Evolutionary conservation across 2,113 vertebrate genomes (phyloP).

Genomic region (Charina bottae): DNA sequence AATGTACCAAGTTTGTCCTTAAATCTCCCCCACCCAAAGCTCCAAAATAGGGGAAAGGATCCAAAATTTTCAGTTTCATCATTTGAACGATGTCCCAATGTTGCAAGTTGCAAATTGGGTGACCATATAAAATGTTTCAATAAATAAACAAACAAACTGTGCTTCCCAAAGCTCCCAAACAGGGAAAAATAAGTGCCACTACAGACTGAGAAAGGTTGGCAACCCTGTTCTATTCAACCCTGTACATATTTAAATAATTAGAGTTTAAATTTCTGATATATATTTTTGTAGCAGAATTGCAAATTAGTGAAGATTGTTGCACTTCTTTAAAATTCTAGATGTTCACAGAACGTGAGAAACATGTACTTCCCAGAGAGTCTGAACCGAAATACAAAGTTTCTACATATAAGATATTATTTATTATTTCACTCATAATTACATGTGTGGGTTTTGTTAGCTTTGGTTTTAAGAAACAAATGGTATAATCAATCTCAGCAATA

Average conservation of each 20-base stretch:
- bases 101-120: not conserved
- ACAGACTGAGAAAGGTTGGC: not conserved
- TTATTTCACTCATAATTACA: not conserved
- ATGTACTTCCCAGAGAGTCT: not conserved
- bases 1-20: not conserved
- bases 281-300: not conserved
- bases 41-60: not conserved
- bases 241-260: not conserved
- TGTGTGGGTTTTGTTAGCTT: not conserved
- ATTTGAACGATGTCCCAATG: not conserved
- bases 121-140: not conserved
- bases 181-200: not conserved
- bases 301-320: not conserved
- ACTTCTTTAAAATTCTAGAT: not conserved
- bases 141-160: not conserved
- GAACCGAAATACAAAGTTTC: not conserved
- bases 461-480: not conserved
- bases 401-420: not conserved
- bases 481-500: not conserved
- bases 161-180: not conserved
- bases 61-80: not conserved
- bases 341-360: not conserved
- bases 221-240: not conserved
- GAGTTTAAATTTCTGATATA: not conserved
- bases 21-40: not conserved